Evolutionary conservation across 2,888 invertebrate species (phyloP), one percentile per base, ranked within the genome.

Genomic region (Syrista parreyssii): DNA sequence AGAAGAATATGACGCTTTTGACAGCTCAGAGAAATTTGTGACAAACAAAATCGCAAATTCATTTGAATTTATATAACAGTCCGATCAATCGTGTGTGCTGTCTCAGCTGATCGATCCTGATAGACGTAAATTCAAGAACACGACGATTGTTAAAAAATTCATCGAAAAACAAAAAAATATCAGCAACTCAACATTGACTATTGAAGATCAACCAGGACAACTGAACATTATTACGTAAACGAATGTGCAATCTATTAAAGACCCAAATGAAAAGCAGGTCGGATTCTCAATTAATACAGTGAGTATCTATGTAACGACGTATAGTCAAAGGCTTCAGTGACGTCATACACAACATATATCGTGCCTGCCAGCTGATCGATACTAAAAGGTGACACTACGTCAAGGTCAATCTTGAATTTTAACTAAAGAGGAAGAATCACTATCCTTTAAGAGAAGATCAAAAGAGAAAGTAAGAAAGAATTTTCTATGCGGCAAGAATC

Each of bases 401-500:
- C 71, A 71, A 71, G 71, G 71, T 71, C 71, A 71, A 12, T 32
- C 31, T 55, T 55, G 9, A 40, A 23, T 6, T 40, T 15, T 23
- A 40, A 40, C 23, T 6, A 40, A 40, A 40, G 40, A 23, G 40
- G 2, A 55, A 55, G 23, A 55, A 23, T 23, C 23, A 23, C 23
- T 6, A 23, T 55, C 23, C 23, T 1, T 71, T 11, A 15, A 71
- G 23, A 71, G 71, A 71, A 31, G 78, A 77, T 73, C 69, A 11
- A 76, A 9, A 73, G 68, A 76, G 76, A 71, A 79, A 74, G 75
- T 78, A 73, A 74, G 36, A 74, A 68, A 74, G 68, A 23, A 40
- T 79, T 79, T 88, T 88, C 88, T 89, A 90, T 90, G 90, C 89
- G 90, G 86, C 90, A 90, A 79, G 90, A 89, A 86, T 86, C 88